Conservation (phyloP, 2,113 vertebrate species). For the Entomyzon cyanotis region DNA sequence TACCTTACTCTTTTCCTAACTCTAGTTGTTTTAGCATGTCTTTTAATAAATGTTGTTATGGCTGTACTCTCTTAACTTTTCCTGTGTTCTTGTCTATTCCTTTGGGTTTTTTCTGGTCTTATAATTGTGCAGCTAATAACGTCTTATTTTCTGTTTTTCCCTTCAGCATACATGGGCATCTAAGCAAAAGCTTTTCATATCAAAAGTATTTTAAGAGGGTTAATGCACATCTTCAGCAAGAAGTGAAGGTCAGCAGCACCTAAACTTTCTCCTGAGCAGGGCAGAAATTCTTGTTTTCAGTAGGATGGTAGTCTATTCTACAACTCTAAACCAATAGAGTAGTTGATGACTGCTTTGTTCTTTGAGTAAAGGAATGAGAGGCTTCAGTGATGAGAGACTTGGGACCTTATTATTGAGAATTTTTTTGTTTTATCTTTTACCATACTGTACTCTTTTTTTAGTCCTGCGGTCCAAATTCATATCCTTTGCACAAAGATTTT, state of each 20-base stretch:
- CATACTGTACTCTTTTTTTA: background rate
- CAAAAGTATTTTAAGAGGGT: background rate
- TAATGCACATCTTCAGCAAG: background rate
- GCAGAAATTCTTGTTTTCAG: background rate
- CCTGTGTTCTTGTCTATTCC: slow-evolving; percentile 76
- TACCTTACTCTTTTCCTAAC: slow-evolving; percentile 74
- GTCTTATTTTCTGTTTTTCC: background rate
- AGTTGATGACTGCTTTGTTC: background rate
- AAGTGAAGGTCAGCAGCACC: background rate
- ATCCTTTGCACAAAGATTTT: background rate
- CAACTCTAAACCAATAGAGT: background rate
- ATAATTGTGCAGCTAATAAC: slow-evolving; percentile 49
- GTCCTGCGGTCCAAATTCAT: background rate
- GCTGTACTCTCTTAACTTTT: slow-evolving; percentile 76
- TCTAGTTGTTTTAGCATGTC: slow-evolving; percentile 82
- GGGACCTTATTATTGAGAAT: background rate
- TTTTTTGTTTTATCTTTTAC: background rate
- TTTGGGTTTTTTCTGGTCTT: slow-evolving; percentile 58
- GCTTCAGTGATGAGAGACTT: background rate
- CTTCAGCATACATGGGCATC: background rate
- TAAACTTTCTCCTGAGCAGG: background rate
- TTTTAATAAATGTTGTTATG: slow-evolving; percentile 86
- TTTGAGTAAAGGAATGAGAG: background rate
- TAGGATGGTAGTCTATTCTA: background rate
- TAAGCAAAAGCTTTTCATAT: slow-evolving; percentile 18